Conservation (phyloP, 2,888 invertebrate genomes). For the Lochmaea capreae region DNA sequence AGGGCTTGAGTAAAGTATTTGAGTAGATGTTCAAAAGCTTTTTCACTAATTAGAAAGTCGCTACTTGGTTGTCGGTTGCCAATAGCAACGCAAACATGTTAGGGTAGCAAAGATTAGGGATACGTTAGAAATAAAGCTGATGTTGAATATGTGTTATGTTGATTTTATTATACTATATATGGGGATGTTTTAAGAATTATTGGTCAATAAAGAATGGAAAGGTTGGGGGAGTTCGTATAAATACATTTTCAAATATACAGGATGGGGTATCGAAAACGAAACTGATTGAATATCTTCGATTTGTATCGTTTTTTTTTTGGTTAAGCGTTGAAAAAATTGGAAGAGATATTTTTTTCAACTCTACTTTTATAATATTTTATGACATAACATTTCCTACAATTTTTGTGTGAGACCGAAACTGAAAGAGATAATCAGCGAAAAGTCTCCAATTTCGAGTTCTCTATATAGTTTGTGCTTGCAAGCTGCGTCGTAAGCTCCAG, state of each 20-base stretch:
- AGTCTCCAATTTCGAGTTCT: too few species aligned
- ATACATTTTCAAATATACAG: neutral
- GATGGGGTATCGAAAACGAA: too few species aligned
- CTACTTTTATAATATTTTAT: too few species aligned
- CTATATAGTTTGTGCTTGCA: too few species aligned
- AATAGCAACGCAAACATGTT: slow-evolving; percentile 24
- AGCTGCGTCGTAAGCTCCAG: too few species aligned
- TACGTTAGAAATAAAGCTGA: slow-evolving; percentile 6
- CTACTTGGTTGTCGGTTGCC: slow-evolving; percentile 27
- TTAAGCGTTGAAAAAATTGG: too few species aligned
- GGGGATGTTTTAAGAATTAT: neutral
- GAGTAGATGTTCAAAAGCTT: slow-evolving; percentile 29
- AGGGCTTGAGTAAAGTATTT: slow-evolving; percentile 28
- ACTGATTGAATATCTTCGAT: too few species aligned
- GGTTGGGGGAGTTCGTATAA: neutral
- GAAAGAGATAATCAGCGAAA: too few species aligned
- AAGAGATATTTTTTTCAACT: too few species aligned
- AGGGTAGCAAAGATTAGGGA: slow-evolving; percentile 31
- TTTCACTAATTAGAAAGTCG: slow-evolving; percentile 25
- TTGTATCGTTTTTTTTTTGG: too few species aligned
- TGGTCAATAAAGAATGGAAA: neutral
- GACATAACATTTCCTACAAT: too few species aligned
- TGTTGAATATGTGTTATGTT: slow-evolving; percentile 12
- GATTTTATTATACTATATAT: neutral
- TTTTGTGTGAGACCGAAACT: too few species aligned